Base-by-base conservation (phyloP, 1,140 invertebrate species). In the Neodiprion pinetum region DNA sequence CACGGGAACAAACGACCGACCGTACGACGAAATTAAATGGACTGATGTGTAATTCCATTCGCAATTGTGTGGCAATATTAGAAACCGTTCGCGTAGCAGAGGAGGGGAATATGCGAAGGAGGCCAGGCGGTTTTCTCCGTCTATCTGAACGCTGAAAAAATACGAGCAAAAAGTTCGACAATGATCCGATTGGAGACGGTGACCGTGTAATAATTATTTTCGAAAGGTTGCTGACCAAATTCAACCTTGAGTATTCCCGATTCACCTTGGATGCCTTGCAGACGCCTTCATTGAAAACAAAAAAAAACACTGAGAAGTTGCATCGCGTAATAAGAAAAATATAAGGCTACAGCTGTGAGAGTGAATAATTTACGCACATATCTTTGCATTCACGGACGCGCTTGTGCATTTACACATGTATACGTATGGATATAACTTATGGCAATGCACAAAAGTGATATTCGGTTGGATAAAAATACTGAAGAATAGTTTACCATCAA, bases 161-260 rank as follows among this genome's bases (percentile, higher is more conserved):
- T 70, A 70, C 49, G 66, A 49, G 21, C 17, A 72, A 66, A 72
- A 72, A 48, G 67, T n/a, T 14, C 40, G 66, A 65, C 67, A 47
- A 23, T 66, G 48, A 49, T 71, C 66, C 28, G 65, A 28, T 48
- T 66, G 70, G 72, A 67, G 53, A 73, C 23, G 48, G 67, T 40
- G 17, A 67, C 72, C 53, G 67, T 28, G 53, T 21, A 12, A 70
- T 71, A 17, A 21, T 67, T 74, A 67, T 40, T 72, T 67, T 68
- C 53, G 74, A 77, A 77, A 79, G 76, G 75, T 76, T 53, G 76
- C 75, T 75, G 77, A 75, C 71, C 66, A 73, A 75, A 77, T 75
- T 70, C 75, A 79, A 80, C 79, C 75, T 82, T 83, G 79, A 74
- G 71, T 75, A 71, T 28, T 74, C 68, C 75, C 76, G 69, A 71